phyloP scores from a whole-genome alignment of 1,140 invertebrate species.

The Adelges cooleyi region DNA sequence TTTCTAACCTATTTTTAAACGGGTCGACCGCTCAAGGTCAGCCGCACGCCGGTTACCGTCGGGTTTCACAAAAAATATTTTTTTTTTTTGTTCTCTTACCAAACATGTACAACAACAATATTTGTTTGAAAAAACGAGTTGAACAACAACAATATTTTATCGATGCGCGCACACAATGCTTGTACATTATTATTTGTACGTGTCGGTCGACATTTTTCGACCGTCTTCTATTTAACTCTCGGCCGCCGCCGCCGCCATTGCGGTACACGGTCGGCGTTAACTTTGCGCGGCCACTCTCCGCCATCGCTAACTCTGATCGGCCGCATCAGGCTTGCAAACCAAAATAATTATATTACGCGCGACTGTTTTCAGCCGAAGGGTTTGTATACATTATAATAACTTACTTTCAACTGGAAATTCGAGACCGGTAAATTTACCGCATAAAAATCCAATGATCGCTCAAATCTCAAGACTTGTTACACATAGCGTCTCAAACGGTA shows the following conservation, averaged over 20 bases:
- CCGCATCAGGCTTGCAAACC: conserved; percentile 14
- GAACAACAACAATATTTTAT: too few species aligned
- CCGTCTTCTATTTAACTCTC: background rate
- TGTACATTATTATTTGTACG: too few species aligned
- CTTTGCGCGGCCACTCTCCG: background rate
- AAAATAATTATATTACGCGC: background rate
- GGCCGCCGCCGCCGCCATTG: background rate
- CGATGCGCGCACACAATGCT: background rate
- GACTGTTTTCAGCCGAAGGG: background rate
- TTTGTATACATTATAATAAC: too few species aligned
- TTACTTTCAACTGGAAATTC: too few species aligned
- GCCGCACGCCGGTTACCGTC: background rate
- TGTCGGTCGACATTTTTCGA: background rate
- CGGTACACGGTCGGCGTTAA: background rate
- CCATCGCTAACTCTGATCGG: background rate
- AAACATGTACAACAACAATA: too few species aligned
- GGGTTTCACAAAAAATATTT: background rate
- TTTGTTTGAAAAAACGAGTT: too few species aligned
- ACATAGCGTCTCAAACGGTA: too few species aligned
- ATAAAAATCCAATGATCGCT: too few species aligned
- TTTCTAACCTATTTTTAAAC: conserved; percentile 15
- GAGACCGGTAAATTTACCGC: too few species aligned
- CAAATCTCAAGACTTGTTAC: too few species aligned
- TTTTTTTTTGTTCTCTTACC: background rate
- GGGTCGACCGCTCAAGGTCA: conserved; percentile 11